Evolutionary conservation across 2,797 vertebrate genomes (phyloP).

Genomic region (Harpagifer antarcticus): DNA sequence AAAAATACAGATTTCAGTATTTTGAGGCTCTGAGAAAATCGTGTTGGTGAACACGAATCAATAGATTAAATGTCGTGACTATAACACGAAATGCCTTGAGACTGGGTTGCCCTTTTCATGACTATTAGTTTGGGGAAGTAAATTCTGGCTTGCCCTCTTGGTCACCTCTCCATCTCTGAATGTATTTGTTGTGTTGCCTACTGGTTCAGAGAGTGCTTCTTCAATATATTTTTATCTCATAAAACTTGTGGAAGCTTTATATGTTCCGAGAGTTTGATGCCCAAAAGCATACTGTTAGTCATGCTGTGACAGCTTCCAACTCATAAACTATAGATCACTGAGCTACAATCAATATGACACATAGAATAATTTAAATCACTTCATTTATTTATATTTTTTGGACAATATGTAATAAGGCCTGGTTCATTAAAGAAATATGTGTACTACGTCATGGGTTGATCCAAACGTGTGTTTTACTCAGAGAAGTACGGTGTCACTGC

Average conservation of each 20-base stretch:
- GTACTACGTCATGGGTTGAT: constrained; percentile 15
- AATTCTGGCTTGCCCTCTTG: no score
- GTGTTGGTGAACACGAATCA: no score
- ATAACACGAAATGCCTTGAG: no score
- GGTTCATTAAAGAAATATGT: neutral
- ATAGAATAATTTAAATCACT: neutral
- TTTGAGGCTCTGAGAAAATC: no score
- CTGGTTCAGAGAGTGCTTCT: neutral
- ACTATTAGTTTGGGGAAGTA: no score
- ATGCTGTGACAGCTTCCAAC: constrained; percentile 42
- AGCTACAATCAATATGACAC: neutral
- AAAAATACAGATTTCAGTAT: no score
- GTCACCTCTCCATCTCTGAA: no score
- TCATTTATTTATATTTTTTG: neutral
- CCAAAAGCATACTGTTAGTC: constrained; percentile 36
- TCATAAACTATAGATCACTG: constrained; percentile 33
- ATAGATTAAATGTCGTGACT: no score
- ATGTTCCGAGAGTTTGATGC: constrained; percentile 15
- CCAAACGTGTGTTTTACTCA: constrained; percentile 47
- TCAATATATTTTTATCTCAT: constrained; percentile 21
- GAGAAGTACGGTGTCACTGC: constrained; percentile 37
- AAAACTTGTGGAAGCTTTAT: constrained; percentile 50
- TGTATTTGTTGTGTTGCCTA: no score
- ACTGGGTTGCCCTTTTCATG: no score
- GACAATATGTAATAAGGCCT: neutral